Evolutionary conservation across 2,113 vertebrate species (phyloP).

Genomic region (Stigmatopora nigra): DNA sequence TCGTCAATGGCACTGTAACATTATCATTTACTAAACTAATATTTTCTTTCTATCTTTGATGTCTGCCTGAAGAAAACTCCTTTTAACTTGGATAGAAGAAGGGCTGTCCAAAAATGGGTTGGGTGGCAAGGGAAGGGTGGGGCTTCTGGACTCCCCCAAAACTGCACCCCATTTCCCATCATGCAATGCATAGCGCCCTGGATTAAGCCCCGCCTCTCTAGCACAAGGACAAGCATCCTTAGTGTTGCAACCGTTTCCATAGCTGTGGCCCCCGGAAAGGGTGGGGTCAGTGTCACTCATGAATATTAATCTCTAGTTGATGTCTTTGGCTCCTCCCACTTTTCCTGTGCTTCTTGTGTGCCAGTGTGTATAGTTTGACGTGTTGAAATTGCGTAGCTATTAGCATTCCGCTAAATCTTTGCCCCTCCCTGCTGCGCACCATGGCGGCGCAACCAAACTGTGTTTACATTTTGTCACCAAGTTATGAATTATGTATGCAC

Average conservation of each 20-base stretch:
- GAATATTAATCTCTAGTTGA: constrained; percentile 25
- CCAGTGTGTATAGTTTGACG: constrained; percentile 24
- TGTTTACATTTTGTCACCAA: not conserved
- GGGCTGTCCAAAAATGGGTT: constrained; percentile 68
- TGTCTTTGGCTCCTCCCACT: constrained; percentile 15
- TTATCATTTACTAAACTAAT: too few relatives aligned
- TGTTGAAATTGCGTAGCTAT: constrained; percentile 10
- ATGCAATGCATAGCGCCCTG: constrained; percentile 53
- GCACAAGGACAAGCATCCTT: constrained; percentile 35
- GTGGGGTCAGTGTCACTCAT: constrained; percentile 2
- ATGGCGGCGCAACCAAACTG: not conserved
- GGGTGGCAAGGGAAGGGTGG: constrained; percentile 57
- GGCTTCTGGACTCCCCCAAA: constrained; percentile 72
- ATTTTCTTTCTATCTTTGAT: constrained; percentile 48
- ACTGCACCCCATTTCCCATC: not conserved
- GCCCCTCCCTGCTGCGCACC: not conserved
- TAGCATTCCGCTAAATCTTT: not conserved
- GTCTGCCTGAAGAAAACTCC: constrained; percentile 55
- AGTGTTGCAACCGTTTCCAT: constrained; percentile 20
- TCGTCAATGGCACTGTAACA: too few relatives aligned
- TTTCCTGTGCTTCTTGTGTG: constrained; percentile 18
- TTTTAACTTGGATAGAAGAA: constrained; percentile 58
- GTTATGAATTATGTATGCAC: not conserved
- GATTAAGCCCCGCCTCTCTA: constrained; percentile 33
- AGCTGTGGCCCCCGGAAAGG: not conserved